phyloP scores from a whole-genome alignment of 1,140 invertebrate species.

The Scaptomyza montana region DNA sequence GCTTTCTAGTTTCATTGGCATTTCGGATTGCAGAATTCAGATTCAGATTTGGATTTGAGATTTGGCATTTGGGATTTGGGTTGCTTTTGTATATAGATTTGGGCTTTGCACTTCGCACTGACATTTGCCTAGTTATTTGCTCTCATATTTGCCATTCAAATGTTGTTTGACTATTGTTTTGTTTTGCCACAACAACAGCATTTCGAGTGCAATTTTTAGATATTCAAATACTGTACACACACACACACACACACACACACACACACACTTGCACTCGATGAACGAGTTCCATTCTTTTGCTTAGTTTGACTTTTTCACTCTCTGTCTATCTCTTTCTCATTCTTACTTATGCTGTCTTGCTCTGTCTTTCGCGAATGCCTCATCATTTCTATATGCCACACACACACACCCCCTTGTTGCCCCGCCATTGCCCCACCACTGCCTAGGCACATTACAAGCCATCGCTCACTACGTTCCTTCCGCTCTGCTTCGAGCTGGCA shows the following conservation, averaged over 20 bases:
- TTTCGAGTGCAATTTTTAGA: conserved; percentile 69
- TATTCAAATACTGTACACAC: conserved; percentile 35
- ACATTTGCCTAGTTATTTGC: conserved; percentile 55
- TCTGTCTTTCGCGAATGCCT: conserved; percentile 13
- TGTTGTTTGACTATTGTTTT: conserved; percentile 25
- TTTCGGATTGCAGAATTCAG: conserved; percentile 20
- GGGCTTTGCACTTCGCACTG: conserved; percentile 38
- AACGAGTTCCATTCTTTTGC: conserved; percentile 7
- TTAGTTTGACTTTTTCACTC: conserved; percentile 12
- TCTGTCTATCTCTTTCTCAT: not conserved
- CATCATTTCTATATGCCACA: conserved; percentile 16
- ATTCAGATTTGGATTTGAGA: conserved; percentile 4
- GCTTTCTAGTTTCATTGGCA: not conserved
- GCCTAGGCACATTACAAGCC: conserved; percentile 38
- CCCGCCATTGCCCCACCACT: not conserved
- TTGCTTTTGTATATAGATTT: conserved; percentile 10
- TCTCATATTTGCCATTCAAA: conserved; percentile 51
- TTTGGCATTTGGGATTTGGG: not conserved
- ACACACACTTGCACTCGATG: not conserved
- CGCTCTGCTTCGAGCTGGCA: conserved; percentile 51
- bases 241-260: not conserved
- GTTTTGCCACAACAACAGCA: conserved; percentile 39
- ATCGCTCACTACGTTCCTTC: conserved; percentile 55
- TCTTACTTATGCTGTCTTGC: not conserved
- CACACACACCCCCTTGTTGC: conserved; percentile 17